These are phyloP conservation scores for Lordiphosa collinella DNA, from an alignment of 1,140 invertebrate genomes.

Conservation along the genomic window DNA sequence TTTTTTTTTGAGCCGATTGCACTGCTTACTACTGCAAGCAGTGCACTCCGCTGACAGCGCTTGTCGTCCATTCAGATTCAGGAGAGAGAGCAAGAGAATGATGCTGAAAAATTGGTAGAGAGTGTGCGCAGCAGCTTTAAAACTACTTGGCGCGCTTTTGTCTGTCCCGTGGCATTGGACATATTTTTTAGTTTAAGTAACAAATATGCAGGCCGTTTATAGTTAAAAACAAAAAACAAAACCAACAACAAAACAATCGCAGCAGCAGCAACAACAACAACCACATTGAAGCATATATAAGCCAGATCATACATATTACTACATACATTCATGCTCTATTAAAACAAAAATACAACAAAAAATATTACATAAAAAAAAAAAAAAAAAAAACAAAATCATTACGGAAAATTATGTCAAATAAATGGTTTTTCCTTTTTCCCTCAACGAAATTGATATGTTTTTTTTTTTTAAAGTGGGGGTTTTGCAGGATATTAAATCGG, in stretches of 20 bases:
- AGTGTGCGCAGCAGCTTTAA: too few species aligned
- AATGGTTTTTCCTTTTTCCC: conserved; percentile 78
- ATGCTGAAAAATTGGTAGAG: conserved; percentile 39
- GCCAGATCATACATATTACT: conserved; percentile 59
- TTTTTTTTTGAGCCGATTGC: too few species aligned
- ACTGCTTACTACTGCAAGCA: too few species aligned
- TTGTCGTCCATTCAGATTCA: conserved; percentile 37
- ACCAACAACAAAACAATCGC: conserved; percentile 23
- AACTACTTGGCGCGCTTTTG: conserved; percentile 18
- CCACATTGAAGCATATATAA: conserved; percentile 53
- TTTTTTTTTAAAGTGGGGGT: not conserved
- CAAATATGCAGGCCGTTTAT: conserved; percentile 48
- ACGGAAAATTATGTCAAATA: conserved; percentile 72
- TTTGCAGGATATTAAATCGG: too few species aligned
- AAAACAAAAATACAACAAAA: conserved; percentile 57
- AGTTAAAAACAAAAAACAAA: conserved; percentile 42
- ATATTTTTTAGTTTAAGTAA: conserved; percentile 23
- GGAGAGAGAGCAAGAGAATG: conserved; percentile 74
- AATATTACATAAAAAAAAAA: conserved; percentile 32
- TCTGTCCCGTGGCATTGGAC: conserved; percentile 37
- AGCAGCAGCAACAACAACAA: conserved; percentile 28
- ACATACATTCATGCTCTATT: conserved; percentile 76
- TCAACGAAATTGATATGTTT: conserved; percentile 37
- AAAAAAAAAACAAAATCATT: conserved; percentile 28
- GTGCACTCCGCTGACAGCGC: too few species aligned